phyloP scores from a whole-genome alignment of 1,140 invertebrate genomes.

The Penaeus chinensis region DNA sequence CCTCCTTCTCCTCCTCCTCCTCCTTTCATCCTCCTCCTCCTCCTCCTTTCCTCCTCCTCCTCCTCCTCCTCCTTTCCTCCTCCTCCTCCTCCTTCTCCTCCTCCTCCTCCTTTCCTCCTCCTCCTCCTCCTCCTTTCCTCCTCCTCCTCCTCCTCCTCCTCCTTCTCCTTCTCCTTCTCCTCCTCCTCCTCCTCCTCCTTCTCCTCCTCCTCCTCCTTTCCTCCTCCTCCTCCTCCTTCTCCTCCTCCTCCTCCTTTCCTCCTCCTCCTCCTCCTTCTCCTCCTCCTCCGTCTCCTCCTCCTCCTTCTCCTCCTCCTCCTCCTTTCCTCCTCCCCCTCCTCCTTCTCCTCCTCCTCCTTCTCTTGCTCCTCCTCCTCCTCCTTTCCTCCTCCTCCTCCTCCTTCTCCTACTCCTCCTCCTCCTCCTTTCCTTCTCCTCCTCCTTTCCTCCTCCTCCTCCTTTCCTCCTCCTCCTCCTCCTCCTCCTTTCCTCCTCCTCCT shows the following conservation, averaged over 20 bases:
- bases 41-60: too few species aligned
- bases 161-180: background rate
- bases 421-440: background rate
- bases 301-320: background rate
- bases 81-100: too few species aligned
- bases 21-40: too few species aligned
- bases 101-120: too few species aligned
- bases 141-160: too few species aligned
- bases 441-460: conserved; percentile 1
- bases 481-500: background rate
- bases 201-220: background rate
- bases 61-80: too few species aligned
- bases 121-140: too few species aligned
- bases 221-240: background rate
- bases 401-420: too few species aligned
- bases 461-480: background rate
- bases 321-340: background rate
- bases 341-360: background rate
- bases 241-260: too few species aligned
- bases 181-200: background rate
- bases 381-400: background rate
- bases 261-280: background rate
- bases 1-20: too few species aligned
- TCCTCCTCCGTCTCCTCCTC: background rate
- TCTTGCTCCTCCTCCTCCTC: too few species aligned